Evolutionary conservation across 2,113 vertebrate species (phyloP).

Genomic region (Tachysurus fulvidraco): DNA sequence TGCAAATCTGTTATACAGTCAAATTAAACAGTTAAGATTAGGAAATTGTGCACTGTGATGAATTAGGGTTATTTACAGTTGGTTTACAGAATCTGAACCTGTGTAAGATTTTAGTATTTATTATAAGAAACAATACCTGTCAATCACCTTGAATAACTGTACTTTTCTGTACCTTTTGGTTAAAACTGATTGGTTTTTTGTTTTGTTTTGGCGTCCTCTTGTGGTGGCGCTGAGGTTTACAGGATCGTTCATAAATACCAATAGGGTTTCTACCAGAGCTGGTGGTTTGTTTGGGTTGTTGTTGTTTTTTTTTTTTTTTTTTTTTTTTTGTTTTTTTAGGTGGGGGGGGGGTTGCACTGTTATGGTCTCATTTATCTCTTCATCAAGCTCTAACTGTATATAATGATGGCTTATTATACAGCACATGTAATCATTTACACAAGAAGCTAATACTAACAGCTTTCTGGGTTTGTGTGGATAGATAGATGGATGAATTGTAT

Average conservation of each 20-base stretch:
- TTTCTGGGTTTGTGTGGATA: neutral
- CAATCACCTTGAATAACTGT: neutral
- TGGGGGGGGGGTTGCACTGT: no score
- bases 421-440: neutral
- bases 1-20: neutral
- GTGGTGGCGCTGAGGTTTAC: constrained; percentile 23
- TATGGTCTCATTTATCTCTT: neutral
- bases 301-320: neutral
- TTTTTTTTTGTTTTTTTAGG: no score
- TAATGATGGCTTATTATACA: neutral
- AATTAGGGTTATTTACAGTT: no score
- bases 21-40: neutral
- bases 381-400: neutral
- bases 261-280: neutral
- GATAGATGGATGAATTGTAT: neutral
- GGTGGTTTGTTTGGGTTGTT: neutral
- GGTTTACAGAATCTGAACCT: neutral
- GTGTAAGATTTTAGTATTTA: neutral
- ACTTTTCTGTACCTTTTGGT: neutral
- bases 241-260: constrained; percentile 10
- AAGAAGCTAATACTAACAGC: neutral
- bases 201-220: neutral
- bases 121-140: neutral
- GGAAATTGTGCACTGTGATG: no score
- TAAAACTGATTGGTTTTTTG: neutral